Base-by-base conservation (phyloP, 2,888 invertebrate species). In the Nomada fucata region DNA sequence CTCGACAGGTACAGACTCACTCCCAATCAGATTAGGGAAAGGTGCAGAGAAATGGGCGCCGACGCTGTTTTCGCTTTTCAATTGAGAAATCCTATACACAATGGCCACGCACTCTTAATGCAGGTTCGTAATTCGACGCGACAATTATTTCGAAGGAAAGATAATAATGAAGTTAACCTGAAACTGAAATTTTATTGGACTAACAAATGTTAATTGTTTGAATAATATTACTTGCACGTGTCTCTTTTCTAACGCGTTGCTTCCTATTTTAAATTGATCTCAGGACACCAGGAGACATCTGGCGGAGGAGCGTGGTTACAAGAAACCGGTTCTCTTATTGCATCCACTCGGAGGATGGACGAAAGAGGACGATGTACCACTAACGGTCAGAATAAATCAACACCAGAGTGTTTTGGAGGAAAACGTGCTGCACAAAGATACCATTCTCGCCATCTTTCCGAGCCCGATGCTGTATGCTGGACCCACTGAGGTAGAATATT, bases 401-500 rank as follows among this genome's bases (percentile, higher is more conserved):
- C 99, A 99, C 94, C 96, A 97, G 92, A 98, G 98, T 0, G 98
- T 99, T 2, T 94, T 99, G 20, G 96, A 96, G 88, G 97, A 98
- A 77, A 97, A 97, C 0, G 95, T 98, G 0, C 91, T 98, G n/a
- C 97, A 98, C 91, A 96, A 97, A 0, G 95, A 96, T 26, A 99
- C 99, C 0, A 96, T 99, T 13, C 94, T 99, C 74, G 98, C 99
- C 0, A 99, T 99, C 90, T 99, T 99, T 94, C 99, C 99, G 0
- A 98, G 99, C 63, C 99, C 99, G 0, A 99, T 99, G 99, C 97
- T 98, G 96, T 99, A 99, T 92, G 99, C 99, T 0, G 99, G 99
- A 0, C 99, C 99, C 9, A 99, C 98, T 18, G 99, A 99, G 95
- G 98, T 97, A 91, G 18, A 9, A 29, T 7, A 13, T 47, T 47